Evolutionary conservation across 1,140 invertebrate genomes (phyloP), one percentile per base, ranked within the genome.

Genomic region (Calliopsis andreniformis): DNA sequence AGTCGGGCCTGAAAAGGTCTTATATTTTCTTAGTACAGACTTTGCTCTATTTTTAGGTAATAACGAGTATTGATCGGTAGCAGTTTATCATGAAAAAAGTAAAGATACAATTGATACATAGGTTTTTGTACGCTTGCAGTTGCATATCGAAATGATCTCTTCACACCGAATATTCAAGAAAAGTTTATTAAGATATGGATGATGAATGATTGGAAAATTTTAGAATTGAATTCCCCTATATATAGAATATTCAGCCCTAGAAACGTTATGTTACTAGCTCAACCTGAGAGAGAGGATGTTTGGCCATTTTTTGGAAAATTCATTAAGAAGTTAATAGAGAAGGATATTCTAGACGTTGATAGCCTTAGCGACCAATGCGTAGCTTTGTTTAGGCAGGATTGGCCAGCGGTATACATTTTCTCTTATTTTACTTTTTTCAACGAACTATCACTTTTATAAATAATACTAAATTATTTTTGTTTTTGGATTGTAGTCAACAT

Each of bases 311-410:
- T 81, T 43, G 91, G 89, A 12, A 76, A 83, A 70, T 88, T 92
- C 73, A 80, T 92, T 51, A 88, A 85, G 16, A 82, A 69, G 79
- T 75, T 93, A 64, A 87, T 91, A 63, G 84, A 82, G 2, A 80
- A 88, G 62, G 77, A 89, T 25, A 62, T 93, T 68, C 78, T 93
- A 45, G 87, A 81, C n/a, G 80, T 91, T 28, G 85, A 90, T 6
- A 71, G 69, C 66, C 72, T 93, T 12, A 90, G 91, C 63, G 87
- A 92, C 32, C 90, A 93, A 59, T 92, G 89, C 62, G 86, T 93
- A 5, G 88, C 88, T 56, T 81, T 93, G 42, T 90, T 93, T 30
- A 89, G 90, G 77, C 82, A 89, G 35, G 90, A 92, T 30, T 93
- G 92, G 92, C 85, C 92, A 28, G 78, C 77, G 79, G 90, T 92